Base-by-base conservation (phyloP, 23 tunicate species). In the Ciona savignyi region DNA sequence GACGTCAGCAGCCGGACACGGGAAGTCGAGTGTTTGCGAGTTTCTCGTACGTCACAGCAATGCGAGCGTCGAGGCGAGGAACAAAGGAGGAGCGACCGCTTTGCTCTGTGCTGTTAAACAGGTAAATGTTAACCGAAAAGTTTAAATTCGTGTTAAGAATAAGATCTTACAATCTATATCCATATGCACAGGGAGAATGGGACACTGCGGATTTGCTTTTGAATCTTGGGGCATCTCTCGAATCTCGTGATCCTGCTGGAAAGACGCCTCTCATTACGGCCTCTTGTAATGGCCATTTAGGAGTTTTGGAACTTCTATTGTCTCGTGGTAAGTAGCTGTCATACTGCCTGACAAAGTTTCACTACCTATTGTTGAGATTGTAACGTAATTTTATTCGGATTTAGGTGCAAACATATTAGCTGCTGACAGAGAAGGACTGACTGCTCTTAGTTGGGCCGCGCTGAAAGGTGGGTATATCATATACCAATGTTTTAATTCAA, bases 361-460 rank as follows among this genome's bases (percentile, higher is more conserved):
- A 42, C 56, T 42, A 42, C 15, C 11, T 42, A 42, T 42, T 42
- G 56, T 6, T 42, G 15, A 42, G n/a, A n/a, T n/a, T n/a, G n/a
- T n/a, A 42, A 6, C 9, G 15, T 42, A 15, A 42, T 9, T 42
- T 42, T 42, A 42, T 42, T 6, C n/a, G n/a, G 9, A 42, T 51
- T 51, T 71, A 81, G 95, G 99, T 42, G 93, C 95, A 51, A 80
- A 80, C 80, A 74, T 95, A 19, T 51, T 74, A 4, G 77, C 89
- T 3, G 67, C 65, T 22, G 99, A 95, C 68, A 73, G 82, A 33
- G 99, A 95, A 73, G 96, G 96, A 32, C 48, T 95, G 33, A 88
- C 99, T 23, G 99, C 99, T 30, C 77, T 95, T 35, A 69, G 87
- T 28, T 84, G 96, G 96, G 84, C 99, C 32, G 86, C 93, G 20